Percentiles rank a stretch among this genome's conserved stretches.
Evolutionary conservation across 1,140 invertebrate species (phyloP).

Genomic region (Callitettix versicolor): DNA sequence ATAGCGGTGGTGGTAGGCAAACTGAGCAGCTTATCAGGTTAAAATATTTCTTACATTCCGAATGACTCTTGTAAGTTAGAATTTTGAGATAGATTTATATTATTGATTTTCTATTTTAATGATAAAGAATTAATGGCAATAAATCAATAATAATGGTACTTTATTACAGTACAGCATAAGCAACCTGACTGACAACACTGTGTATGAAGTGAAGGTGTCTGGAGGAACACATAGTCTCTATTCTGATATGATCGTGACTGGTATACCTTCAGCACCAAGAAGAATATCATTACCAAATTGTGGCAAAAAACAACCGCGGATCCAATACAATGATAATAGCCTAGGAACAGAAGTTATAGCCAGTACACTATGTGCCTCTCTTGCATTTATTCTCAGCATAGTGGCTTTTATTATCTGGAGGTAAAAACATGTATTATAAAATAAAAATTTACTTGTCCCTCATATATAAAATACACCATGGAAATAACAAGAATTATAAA

Average conservation of each 20-base stretch:
- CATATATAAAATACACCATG: no score
- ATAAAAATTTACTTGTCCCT: no score
- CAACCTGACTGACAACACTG: constrained; percentile 60
- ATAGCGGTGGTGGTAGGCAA: no score
- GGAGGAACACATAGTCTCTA: constrained; percentile 58
- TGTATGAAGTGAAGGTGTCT: constrained; percentile 63
- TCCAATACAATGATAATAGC: not conserved
- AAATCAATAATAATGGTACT: no score
- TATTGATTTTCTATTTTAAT: no score
- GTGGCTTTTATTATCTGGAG: constrained; percentile 65
- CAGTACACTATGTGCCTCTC: constrained; percentile 58
- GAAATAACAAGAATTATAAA: no score
- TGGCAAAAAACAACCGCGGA: not conserved
- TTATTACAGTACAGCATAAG: constrained; percentile 7
- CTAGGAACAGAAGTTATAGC: constrained; percentile 40
- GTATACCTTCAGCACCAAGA: constrained; percentile 48
- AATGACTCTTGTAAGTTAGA: no score
- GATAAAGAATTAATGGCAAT: no score
- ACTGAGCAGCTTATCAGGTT: no score
- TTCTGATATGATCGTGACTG: constrained; percentile 50
- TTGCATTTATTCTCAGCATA: constrained; percentile 57
- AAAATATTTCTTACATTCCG: no score
- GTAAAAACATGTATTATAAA: no score
- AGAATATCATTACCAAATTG: constrained; percentile 36
- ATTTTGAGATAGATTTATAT: no score